phyloP scores from a whole-genome alignment of 2,113 vertebrate genomes.

The Tragelaphus buxtoni region DNA sequence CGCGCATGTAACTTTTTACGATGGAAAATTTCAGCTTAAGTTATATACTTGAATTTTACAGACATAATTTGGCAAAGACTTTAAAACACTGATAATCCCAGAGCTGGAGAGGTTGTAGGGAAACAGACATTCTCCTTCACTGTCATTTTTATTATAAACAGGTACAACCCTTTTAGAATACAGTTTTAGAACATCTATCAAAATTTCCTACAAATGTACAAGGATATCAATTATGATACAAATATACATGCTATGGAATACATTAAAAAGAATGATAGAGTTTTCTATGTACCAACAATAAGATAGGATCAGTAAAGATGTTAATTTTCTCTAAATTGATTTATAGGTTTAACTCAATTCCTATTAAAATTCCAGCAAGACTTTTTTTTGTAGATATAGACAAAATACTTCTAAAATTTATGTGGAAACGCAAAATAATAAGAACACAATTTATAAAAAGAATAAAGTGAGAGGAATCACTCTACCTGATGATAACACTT shows the following conservation, averaged over 20 bases:
- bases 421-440: neutral
- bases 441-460: constrained; percentile 6
- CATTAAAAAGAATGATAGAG: neutral
- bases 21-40: neutral
- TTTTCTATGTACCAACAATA: neutral
- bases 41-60: constrained; percentile 19
- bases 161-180: neutral
- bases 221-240: neutral
- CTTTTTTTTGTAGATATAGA: neutral
- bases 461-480: neutral
- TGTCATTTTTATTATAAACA: neutral
- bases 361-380: neutral
- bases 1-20: neutral
- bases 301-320: neutral
- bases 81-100: neutral
- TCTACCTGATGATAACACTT: neutral
- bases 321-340: neutral
- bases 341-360: neutral
- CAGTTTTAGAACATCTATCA: neutral
- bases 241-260: neutral
- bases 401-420: neutral
- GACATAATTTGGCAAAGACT: neutral
- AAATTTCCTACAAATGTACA: neutral
- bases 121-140: neutral
- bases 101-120: neutral